Base-by-base conservation (phyloP, 2,113 vertebrate genomes). In the Jacana jacana region DNA sequence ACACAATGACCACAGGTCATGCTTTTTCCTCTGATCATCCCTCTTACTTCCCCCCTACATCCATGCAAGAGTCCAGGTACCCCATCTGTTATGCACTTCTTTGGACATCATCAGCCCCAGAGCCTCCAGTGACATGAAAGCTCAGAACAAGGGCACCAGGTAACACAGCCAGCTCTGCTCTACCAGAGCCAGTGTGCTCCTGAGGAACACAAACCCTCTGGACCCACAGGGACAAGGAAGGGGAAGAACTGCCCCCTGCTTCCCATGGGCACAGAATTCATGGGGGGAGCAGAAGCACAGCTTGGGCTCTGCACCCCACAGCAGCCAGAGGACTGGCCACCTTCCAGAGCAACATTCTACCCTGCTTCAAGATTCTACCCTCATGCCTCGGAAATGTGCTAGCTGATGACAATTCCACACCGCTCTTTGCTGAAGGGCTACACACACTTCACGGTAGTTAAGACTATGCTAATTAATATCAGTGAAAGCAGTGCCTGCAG, bases 321-420 rank as follows among this genome's bases (percentile, higher is more conserved):
- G 31, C 0, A 0, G 28, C 19, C 60, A 68, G 46, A 68, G 17
- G 54, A 79, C 31, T 1, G 0, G 24, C 17, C 7, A 4, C 2
- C 13, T 15, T 11, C 25, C 7, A 25, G 11, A 30, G 11, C 24
- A 44, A 23, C 3, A 4, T 46, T 72, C 30, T 37, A 17, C 35
- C 24, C 33, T 3, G 2, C 15, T 61, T 61, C 16, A 77, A 77
- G 64, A 39, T n/a, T 57, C 8, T n/a, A 17, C 69, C 25, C 40
- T 19, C 7, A 5, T 17, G 6, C 15, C 64, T 27, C 42, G 46
- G 60, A 44, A 93, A n/a, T 2, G 13, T 54, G 70, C 40, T 60
- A 37, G 63, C 37, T 13, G 31, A 7, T 51, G 3, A 44, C 3
- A 1, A 42, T n/a, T 33, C 46, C 40, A 37, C 46, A 16, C 17